These are phyloP conservation scores for Diloba caeruleocephala DNA, from an alignment of 2,888 invertebrate genomes.

Conservation along the genomic window DNA sequence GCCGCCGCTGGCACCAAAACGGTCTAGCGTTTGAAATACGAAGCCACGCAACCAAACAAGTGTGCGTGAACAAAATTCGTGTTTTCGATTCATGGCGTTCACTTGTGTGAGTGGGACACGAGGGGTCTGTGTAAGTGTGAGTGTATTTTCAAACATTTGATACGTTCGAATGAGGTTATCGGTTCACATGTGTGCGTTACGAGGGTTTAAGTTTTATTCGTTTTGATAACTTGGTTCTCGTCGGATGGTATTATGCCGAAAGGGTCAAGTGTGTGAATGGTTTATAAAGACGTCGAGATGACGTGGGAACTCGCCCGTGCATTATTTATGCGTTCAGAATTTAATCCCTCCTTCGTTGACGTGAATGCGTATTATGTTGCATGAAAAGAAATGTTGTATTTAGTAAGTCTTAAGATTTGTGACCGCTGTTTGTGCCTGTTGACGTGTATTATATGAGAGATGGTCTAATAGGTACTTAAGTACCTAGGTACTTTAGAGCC, in stretches of 20 bases:
- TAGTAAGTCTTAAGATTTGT: constrained; percentile 36
- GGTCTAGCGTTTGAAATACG: constrained; percentile 54
- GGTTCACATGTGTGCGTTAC: constrained; percentile 59
- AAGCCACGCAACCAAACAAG: constrained; percentile 55
- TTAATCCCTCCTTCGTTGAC: constrained; percentile 54
- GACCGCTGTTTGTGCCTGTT: constrained; percentile 16
- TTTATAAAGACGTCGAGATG: constrained; percentile 81
- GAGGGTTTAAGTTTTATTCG: constrained; percentile 74
- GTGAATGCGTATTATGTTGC: constrained; percentile 49
- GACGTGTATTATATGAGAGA: neutral
- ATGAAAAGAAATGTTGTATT: constrained; percentile 41
- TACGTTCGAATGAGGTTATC: constrained; percentile 81
- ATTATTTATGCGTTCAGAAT: constrained; percentile 71
- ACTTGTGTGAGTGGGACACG: constrained; percentile 42
- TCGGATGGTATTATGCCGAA: constrained; percentile 74
- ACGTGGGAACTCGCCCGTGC: constrained; percentile 78
- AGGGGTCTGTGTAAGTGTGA: constrained; percentile 43
- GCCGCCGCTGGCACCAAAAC: constrained; percentile 72
- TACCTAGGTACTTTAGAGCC: too few species aligned
- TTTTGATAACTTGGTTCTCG: constrained; percentile 78
- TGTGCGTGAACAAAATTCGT: constrained; percentile 53
- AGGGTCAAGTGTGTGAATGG: constrained; percentile 84
- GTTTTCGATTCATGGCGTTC: constrained; percentile 49
- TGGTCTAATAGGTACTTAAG: too few species aligned
- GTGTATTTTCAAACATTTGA: constrained; percentile 69